Conservation (phyloP, 2,113 vertebrate genomes). For the Anhinga anhinga region DNA sequence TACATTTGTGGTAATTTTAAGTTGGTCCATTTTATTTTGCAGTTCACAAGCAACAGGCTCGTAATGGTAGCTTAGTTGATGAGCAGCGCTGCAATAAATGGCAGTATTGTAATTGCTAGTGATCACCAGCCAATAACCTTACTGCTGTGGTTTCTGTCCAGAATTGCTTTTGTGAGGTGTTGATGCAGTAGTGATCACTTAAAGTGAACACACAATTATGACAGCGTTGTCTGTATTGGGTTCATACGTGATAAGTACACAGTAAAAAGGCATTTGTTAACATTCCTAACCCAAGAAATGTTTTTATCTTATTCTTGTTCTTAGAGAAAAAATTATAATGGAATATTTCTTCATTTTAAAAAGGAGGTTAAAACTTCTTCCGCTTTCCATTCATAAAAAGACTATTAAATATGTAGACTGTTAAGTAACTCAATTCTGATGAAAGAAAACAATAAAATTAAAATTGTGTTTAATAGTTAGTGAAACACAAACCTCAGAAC, state of each 20-base stretch:
- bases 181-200: not conserved
- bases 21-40: not conserved
- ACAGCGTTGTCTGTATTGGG: not conserved
- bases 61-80: fast-evolving
- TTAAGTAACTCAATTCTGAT: not conserved
- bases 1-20: fast-evolving
- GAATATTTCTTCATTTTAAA: not conserved
- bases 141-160: not conserved
- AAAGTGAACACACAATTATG: fast-evolving
- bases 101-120: not conserved
- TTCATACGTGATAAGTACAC: fast-evolving
- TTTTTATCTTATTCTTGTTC: not conserved
- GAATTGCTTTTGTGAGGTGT: not conserved
- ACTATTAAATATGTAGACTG: not conserved
- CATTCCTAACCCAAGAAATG: not conserved
- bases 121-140: not conserved
- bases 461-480: not conserved
- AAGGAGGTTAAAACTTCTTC: not conserved
- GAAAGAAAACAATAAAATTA: not conserved
- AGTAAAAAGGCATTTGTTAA: not conserved
- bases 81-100: not conserved
- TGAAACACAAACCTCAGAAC: not conserved
- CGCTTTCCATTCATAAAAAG: not conserved
- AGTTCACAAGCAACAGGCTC: not conserved
- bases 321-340: not conserved